A percentile compares a stretch with the other conserved stretches of the same genome.
Evolutionary conservation across 2,113 vertebrate species (phyloP).

Genomic region (Ptilorrhoa leucosticta): DNA sequence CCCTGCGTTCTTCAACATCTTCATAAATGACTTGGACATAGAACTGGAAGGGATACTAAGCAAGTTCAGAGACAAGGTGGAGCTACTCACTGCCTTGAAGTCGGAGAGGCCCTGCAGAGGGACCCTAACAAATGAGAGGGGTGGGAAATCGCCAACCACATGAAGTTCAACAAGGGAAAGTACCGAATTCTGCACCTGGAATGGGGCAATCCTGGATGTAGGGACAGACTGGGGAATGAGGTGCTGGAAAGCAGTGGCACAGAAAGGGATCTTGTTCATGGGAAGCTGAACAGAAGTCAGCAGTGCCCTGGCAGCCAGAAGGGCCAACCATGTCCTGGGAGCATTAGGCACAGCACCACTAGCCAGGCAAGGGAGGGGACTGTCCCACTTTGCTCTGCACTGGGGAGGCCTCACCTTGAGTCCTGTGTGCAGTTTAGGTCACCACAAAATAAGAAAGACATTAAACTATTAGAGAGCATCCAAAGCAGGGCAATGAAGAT

Average conservation of each 20-base stretch:
- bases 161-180: neutral
- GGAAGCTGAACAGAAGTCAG: neutral
- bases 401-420: neutral
- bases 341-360: neutral
- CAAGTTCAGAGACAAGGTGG: neutral
- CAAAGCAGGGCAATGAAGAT: neutral
- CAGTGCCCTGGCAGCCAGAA: neutral
- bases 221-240: neutral
- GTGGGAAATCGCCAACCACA: neutral
- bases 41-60: neutral
- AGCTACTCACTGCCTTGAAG: fast-evolving
- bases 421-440: neutral
- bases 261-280: neutral
- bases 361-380: neutral
- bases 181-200: neutral
- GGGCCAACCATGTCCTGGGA: neutral
- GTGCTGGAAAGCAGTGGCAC: neutral
- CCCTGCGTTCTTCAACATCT: neutral
- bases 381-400: neutral
- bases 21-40: neutral
- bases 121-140: fast-evolving
- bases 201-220: neutral
- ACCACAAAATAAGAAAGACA: neutral
- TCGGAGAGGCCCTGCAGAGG: neutral
- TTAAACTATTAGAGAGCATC: neutral